Conservation (phyloP, 2,888 invertebrate genomes). For the Sthenelais limicola region DNA sequence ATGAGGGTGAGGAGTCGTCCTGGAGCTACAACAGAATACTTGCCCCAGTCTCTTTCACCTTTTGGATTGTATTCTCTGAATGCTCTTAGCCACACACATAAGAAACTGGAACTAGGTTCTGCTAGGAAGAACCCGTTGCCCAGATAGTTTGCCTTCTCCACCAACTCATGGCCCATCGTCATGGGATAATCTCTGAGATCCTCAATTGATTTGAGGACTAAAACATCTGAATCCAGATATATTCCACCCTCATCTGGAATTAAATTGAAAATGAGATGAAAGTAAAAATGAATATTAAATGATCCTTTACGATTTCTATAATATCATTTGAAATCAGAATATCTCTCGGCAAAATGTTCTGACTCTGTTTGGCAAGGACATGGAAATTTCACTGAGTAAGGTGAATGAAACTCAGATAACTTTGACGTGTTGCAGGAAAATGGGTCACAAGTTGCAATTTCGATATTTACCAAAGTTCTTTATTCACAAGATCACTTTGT, state of each 20-base stretch:
- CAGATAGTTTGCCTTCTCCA: not conserved
- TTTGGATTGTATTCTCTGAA: slow-evolving; percentile 11
- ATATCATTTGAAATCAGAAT: too few species aligned
- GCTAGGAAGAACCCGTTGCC: slow-evolving; percentile 21
- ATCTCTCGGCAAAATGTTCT: too few species aligned
- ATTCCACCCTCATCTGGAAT: slow-evolving; percentile 9
- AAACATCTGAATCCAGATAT: slow-evolving; percentile 18
- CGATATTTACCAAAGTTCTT: too few species aligned
- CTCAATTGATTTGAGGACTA: not conserved
- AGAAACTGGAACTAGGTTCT: not conserved
- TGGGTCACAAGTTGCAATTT: too few species aligned
- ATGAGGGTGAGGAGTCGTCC: not conserved
- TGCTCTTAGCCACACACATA: slow-evolving; percentile 12
- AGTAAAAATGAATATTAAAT: too few species aligned
- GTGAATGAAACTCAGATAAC: too few species aligned
- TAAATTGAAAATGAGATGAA: slow-evolving; percentile 6
- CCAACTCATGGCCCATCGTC: not conserved
- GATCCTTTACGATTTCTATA: too few species aligned
- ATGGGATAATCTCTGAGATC: not conserved
- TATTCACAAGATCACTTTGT: too few species aligned
- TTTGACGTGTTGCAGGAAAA: too few species aligned
- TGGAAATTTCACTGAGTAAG: too few species aligned
- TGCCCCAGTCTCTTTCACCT: not conserved
- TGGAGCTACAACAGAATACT: not conserved
- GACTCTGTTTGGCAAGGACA: too few species aligned